These are phyloP conservation scores for Dendrocincla tyrannina DNA, from an alignment of 2,797 vertebrate genomes.

Conservation along the genomic window DNA sequence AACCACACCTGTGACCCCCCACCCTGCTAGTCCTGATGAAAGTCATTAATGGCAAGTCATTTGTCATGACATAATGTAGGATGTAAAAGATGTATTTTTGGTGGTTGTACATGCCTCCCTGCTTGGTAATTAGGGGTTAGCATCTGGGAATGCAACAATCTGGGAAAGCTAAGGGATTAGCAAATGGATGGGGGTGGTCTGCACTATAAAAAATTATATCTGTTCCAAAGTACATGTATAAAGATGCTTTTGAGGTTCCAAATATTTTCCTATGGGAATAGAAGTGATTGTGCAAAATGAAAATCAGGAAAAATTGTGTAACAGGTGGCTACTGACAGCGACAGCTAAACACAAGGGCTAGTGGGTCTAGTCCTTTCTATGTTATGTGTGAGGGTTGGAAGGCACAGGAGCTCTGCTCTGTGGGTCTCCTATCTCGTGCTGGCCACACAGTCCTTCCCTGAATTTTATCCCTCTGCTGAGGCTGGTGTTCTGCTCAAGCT, in stretches of 20 bases:
- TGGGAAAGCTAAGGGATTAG: background rate
- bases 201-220: background rate
- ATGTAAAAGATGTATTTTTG: background rate
- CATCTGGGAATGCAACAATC: background rate
- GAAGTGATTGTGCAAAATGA: background rate
- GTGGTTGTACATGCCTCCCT: background rate
- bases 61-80: background rate
- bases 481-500: background rate
- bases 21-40: background rate
- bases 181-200: background rate
- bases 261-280: conserved; percentile 4
- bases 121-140: background rate
- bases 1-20: background rate
- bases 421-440: rapidly evolving
- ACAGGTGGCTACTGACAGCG: background rate
- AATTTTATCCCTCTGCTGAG: background rate
- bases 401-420: rapidly evolving
- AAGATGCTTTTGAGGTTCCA: background rate
- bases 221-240: background rate
- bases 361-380: background rate
- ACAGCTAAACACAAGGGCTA: background rate
- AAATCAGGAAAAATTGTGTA: background rate
- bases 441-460: background rate
- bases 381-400: background rate
- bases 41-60: background rate